Percentiles rank a stretch among this genome's conserved stretches.
phyloP scores from a whole-genome alignment of 2,797 vertebrate genomes.

The Synaphobranchus kaupii region DNA sequence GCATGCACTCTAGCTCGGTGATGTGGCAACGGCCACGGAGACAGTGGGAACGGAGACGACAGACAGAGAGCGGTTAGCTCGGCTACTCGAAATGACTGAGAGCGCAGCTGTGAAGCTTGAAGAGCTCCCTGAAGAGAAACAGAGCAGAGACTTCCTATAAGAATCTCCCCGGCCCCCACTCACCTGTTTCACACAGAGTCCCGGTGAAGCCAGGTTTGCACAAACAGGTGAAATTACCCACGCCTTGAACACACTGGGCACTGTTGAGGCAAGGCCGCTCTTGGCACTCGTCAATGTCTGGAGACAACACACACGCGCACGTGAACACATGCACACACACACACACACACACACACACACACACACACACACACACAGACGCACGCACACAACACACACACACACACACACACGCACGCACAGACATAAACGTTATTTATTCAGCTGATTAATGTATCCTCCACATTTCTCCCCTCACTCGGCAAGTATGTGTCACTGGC shows the following conservation, averaged over 20 bases:
- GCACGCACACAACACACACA: conserved; percentile 45
- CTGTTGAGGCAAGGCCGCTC: conserved; percentile 70
- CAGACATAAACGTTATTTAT: conserved; percentile 68
- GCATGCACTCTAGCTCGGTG: conserved; percentile 27
- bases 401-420: conserved; percentile 49
- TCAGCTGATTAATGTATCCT: conserved; percentile 80
- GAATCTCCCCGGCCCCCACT: conserved; percentile 39
- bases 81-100: neutral
- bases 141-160: neutral
- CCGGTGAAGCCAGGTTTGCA: conserved; percentile 74
- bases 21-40: neutral
- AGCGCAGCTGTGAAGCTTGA: neutral
- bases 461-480: conserved; percentile 69
- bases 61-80: neutral
- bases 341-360: conserved; percentile 47
- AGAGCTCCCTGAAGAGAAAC: neutral
- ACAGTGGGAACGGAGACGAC: neutral
- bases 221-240: conserved; percentile 72
- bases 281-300: conserved; percentile 77
- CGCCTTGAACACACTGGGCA: conserved; percentile 67
- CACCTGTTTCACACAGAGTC: conserved; percentile 77
- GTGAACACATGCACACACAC: conserved; percentile 48
- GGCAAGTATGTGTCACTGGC: conserved; percentile 75
- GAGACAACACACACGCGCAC: conserved; percentile 45
- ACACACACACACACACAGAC: conserved; percentile 37